Base-by-base conservation (phyloP, 2,797 vertebrate genomes). In the Sebastiscus tertius region DNA sequence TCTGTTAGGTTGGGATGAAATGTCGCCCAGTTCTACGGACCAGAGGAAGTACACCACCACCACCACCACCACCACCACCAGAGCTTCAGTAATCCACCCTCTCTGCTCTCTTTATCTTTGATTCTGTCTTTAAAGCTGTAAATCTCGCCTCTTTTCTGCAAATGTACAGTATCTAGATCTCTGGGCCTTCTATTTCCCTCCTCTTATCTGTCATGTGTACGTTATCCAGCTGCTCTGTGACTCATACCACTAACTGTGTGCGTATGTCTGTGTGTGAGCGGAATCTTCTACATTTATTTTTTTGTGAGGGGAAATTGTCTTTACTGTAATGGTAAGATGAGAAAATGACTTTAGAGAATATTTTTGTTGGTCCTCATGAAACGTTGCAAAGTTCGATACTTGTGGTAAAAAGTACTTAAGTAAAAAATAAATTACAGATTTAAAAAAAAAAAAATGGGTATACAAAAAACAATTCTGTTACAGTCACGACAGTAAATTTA, bases 1-100 rank as follows among this genome's bases (percentile, higher is more conserved):
- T 83, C 73, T 78, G 59, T 70, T 75, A 3, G 13, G 58, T 13
- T n/a, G 61, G 29, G 7, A 72, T 70, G 26, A 83, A 83, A 66
- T 1, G 8, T 18, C 0, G 3, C 7, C 58, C 52, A 56, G 59
- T 73, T 52, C 36, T 59, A 26, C 63, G 46, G 64, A 29, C 66
- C 31, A 5, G 52, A 80, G 22, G 12, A 76, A 71, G 71, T 34
- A 54, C 61, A 60, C 8, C 46, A 49, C 0, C 46, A 49, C 46
- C 4, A 16, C 39, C 39, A 14, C 39, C 39, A 14, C 6, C 46
- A n/a, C 20, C 46, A 16, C 4, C 42, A 27, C 22, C 29, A 22
- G 12, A 34, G 69, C 26, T 79, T 64, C 2, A 64, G 14, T 61
- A 56, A 71, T 75, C 29, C 54, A 26, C 14, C 62, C 6, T 54